Conservation (phyloP, 2,113 vertebrate species). For the Oophaga pumilio region DNA sequence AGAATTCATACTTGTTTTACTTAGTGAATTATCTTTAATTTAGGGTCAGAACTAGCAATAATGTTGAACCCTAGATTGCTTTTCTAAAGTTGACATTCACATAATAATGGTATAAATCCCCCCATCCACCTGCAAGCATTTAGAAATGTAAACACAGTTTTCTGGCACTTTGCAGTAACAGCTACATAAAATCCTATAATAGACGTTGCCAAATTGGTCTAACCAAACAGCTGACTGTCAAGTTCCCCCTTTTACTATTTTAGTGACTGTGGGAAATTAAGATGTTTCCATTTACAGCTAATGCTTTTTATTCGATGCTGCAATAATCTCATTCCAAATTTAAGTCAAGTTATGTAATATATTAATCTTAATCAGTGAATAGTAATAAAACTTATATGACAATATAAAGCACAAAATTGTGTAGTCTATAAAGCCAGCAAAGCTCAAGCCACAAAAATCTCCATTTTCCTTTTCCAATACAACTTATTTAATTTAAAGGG, state of each 20-base stretch:
- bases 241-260: background rate
- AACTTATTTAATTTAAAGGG: too few species aligned
- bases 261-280: conserved; percentile 17
- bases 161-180: conserved; percentile 41
- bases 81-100: conserved; percentile 11
- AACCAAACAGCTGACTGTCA: conserved; percentile 38
- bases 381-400: background rate
- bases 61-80: conserved; percentile 9
- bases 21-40: conserved; percentile 32
- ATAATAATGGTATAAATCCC: conserved; percentile 10
- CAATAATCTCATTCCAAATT: conserved; percentile 8
- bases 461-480: too few species aligned
- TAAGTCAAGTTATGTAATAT: background rate
- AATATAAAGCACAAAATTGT: background rate
- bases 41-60: conserved; percentile 24
- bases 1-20: conserved; percentile 27
- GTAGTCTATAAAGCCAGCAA: background rate
- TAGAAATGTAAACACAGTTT: conserved; percentile 29
- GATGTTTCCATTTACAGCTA: conserved; percentile 32
- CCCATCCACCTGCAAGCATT: conserved; percentile 49
- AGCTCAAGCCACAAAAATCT: background rate
- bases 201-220: conserved; percentile 32
- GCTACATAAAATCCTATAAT: conserved; percentile 8
- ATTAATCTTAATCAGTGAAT: background rate
- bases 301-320: background rate